These are phyloP conservation scores for Copidosoma floridanum DNA, from an alignment of 1,140 invertebrate species.

Conservation along the genomic window DNA sequence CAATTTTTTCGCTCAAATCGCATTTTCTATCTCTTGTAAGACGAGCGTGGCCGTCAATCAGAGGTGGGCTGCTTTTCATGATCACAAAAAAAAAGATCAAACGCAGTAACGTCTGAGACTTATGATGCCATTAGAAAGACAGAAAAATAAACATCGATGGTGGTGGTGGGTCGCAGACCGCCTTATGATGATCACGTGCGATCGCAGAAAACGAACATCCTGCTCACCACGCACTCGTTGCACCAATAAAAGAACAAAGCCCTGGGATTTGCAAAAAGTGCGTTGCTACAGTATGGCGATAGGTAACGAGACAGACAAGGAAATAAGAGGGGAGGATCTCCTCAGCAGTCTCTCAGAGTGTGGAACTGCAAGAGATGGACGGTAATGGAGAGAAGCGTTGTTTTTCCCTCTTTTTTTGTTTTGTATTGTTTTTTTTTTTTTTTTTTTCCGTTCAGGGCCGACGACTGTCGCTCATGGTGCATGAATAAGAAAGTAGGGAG, in stretches of 20 bases:
- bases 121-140: constrained; percentile 6
- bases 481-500: constrained; percentile 40
- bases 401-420: constrained; percentile 13
- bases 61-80: too few species aligned
- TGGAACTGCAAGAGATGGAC: constrained; percentile 1
- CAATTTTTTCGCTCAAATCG: neutral
- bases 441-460: neutral
- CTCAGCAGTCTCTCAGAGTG: neutral
- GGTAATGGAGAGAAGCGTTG: constrained; percentile 22
- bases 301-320: too few species aligned
- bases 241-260: too few species aligned
- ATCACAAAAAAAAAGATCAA: too few species aligned
- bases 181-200: too few species aligned
- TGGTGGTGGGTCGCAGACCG: too few species aligned
- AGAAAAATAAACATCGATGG: too few species aligned
- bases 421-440: neutral
- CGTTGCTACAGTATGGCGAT: too few species aligned
- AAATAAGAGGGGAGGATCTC: too few species aligned
- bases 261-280: too few species aligned
- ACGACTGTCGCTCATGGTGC: constrained; percentile 13
- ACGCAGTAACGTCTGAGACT: neutral
- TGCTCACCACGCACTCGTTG: too few species aligned
- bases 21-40: neutral
- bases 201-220: too few species aligned
- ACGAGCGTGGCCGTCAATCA: constrained; percentile 8